Evolutionary conservation across 2,888 invertebrate genomes (phyloP).

Genomic region (Coleophora deauratella): DNA sequence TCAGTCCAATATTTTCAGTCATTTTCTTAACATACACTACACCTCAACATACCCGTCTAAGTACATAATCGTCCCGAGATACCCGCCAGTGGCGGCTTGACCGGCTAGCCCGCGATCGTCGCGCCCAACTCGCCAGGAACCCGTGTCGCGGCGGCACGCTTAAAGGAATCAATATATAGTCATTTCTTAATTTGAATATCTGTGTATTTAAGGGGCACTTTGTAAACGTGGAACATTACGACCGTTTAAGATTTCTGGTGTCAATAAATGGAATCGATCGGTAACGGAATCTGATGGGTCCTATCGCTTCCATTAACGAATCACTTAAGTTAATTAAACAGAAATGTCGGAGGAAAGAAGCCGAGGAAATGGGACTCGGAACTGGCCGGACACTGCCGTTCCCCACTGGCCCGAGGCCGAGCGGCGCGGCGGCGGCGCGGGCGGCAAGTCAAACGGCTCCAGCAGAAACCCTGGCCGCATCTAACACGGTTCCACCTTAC

Average conservation of each 20-base stretch:
- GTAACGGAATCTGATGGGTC: conserved; percentile 29
- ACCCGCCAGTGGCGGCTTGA: conserved; percentile 32
- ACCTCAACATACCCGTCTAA: conserved; percentile 57
- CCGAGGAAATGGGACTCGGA: conserved; percentile 21
- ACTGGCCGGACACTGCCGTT: background rate
- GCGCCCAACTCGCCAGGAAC: background rate
- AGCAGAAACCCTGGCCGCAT: conserved; percentile 37
- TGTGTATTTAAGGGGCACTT: conserved; percentile 29
- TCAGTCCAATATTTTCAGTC: conserved; percentile 73
- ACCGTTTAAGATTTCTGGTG: conserved; percentile 32
- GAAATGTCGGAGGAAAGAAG: conserved; percentile 30
- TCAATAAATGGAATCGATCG: conserved; percentile 27
- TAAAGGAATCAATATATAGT: conserved; percentile 24
- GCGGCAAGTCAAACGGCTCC: conserved; percentile 26
- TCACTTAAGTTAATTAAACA: conserved; percentile 44
- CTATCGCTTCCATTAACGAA: conserved; percentile 39
- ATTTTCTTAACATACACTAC: conserved; percentile 70
- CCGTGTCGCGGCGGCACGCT: conserved; percentile 12
- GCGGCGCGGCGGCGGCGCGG: too few species aligned
- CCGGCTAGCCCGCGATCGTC: background rate
- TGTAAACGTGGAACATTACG: conserved; percentile 34
- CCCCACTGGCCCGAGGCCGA: too few species aligned
- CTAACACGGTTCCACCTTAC: conserved; percentile 70
- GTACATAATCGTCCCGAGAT: conserved; percentile 54
- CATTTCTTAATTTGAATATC: conserved; percentile 39